A percentile compares a stretch with the other conserved stretches of the same genome.
phyloP scores from a whole-genome alignment of 64 coral and sea anemone species.

The Actinia equina region DNA sequence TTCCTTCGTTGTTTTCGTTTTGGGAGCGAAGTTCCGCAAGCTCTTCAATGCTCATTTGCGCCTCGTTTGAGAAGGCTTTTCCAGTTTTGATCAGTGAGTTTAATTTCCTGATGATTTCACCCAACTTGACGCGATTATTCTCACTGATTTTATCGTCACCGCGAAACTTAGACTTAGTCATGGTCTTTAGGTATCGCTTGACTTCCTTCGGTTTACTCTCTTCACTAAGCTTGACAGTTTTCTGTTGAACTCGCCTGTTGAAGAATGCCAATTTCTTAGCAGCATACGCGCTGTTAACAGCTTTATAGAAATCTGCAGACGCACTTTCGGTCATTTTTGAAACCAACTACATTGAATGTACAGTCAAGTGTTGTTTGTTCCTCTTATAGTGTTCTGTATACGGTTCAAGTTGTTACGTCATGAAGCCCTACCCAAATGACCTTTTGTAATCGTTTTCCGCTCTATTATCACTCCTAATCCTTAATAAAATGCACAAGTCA shows the following conservation, averaged over 20 bases:
- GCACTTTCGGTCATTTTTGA: not conserved
- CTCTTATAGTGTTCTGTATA: no score
- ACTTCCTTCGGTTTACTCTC: not conserved
- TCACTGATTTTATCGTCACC: conserved; percentile 26
- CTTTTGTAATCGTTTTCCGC: no score
- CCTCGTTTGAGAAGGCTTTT: conserved; percentile 31
- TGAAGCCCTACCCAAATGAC: no score
- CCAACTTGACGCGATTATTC: not conserved
- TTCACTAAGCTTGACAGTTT: not conserved
- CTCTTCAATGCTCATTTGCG: conserved; percentile 23
- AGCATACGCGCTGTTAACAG: not conserved
- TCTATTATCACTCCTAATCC: no score
- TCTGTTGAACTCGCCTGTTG: not conserved
- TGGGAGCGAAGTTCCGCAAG: conserved; percentile 30
- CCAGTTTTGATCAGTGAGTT: conserved; percentile 30
- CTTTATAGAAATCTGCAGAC: not conserved
- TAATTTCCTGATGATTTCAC: conserved; percentile 31
- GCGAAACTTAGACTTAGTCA: conserved; percentile 39
- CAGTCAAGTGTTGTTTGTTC: no score
- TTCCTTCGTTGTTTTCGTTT: not conserved
- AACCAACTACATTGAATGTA: not conserved
- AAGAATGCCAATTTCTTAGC: not conserved
- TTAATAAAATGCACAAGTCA: no score
- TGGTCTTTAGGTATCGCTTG: conserved; percentile 41
- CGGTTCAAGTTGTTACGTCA: not conserved